A percentile compares a stretch with the other conserved stretches of the same genome.
phyloP scores from a whole-genome alignment of 2,888 invertebrate species.

The Herminia tarsipennalis region DNA sequence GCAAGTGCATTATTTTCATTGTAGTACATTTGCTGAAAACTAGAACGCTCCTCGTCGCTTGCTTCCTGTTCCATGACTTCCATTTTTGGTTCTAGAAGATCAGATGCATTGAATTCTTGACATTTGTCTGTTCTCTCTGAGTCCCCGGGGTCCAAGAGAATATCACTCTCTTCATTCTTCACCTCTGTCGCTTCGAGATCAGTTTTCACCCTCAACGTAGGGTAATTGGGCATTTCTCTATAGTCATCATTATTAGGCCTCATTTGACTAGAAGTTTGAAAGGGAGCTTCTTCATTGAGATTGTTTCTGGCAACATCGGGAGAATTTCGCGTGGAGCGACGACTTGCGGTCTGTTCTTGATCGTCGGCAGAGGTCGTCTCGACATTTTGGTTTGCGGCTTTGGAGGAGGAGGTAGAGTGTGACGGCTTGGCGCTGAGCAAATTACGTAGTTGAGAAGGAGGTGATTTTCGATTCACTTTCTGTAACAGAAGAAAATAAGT shows the following conservation, averaged over 20 bases:
- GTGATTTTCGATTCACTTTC: constrained; percentile 83
- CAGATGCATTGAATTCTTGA: constrained; percentile 78
- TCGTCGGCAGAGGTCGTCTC: constrained; percentile 79
- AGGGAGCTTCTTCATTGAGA: constrained; percentile 84
- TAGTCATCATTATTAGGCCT: constrained; percentile 85
- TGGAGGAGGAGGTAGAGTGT: constrained; percentile 84
- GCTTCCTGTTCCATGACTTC: constrained; percentile 89
- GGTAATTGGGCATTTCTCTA: constrained; percentile 81
- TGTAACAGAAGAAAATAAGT: constrained; percentile 52
- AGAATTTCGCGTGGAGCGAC: constrained; percentile 81
- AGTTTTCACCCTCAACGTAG: constrained; percentile 82
- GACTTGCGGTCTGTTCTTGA: constrained; percentile 76
- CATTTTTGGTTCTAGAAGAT: constrained; percentile 88
- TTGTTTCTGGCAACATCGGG: constrained; percentile 85
- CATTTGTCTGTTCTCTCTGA: constrained; percentile 72
- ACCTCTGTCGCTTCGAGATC: constrained; percentile 84
- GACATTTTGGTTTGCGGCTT: constrained; percentile 85
- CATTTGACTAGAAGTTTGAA: constrained; percentile 85
- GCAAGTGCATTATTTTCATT: constrained; percentile 77
- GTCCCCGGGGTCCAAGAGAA: constrained; percentile 79
- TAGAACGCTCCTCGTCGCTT: constrained; percentile 88
- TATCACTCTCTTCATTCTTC: constrained; percentile 80
- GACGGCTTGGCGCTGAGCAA: constrained; percentile 85
- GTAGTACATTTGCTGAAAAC: constrained; percentile 74
- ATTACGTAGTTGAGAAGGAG: constrained; percentile 84